Evolutionary conservation across 2,797 vertebrate species (phyloP), one percentile per base, ranked within the genome.

Genomic region (Trematomus bernacchii): DNA sequence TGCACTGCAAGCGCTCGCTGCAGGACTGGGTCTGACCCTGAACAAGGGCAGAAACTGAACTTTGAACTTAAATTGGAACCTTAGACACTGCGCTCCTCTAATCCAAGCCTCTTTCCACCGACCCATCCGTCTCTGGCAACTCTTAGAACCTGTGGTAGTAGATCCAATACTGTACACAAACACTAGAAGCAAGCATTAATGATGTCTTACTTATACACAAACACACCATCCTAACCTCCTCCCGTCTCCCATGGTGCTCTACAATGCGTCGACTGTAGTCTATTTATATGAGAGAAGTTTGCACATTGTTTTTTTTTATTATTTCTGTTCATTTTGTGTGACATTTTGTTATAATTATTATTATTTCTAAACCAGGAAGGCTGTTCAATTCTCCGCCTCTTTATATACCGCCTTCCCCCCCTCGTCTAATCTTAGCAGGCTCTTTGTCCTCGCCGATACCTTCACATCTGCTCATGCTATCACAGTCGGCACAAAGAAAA

Each of bases 1-100:
- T 98, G 77, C 96, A 99, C 94, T 99, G 97, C 95, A 99, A 97
- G 90, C 97, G 98, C 80, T 99, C 98, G 3, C 90, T 99, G 91
- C 98, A 99, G 93, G 97, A 99, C 84, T 99, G 98, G 98, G 98
- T 99, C 87, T 99, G 96, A 98, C 66, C 84, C 57, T 0, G 7
- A 64, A 74, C 77, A 11, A 13, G 6, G 42, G 75, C 54, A 74
- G 63, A 65, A 64, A 18, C 43, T 71, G 80, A 84, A 83, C 80
- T 83, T 67, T 81, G 81, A 89, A 85, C 82, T 73, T 53, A 43
- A 79, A 75, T 43, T 11, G 52, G 67, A 37, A 86, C 66, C 50
- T 77, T 75, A 73, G 70, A 81, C 60, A 51, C 73, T 53, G 44
- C 19, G 10, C 27, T 72, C 75, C 53, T 71, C 76, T 70, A 73